Conservation (phyloP, 2,113 vertebrate species). For the Calyptomena viridis region DNA sequence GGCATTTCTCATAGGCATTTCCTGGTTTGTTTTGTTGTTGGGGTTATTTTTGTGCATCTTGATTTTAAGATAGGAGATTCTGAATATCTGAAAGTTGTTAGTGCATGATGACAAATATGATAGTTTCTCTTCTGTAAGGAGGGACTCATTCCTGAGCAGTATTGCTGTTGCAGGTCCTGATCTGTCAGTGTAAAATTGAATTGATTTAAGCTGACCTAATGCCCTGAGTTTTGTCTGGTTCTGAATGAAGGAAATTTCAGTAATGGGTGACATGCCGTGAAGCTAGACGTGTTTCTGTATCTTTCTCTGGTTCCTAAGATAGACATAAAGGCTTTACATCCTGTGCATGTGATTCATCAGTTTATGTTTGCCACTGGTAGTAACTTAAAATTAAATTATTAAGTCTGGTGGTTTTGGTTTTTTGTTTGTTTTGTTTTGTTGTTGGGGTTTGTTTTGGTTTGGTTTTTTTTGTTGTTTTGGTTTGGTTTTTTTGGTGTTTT, state of each 20-base stretch:
- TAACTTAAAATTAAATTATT: not conserved
- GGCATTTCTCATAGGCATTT: not conserved
- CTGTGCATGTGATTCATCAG: not conserved
- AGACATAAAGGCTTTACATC: not conserved
- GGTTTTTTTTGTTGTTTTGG: not conserved
- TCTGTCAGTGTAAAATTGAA: not conserved
- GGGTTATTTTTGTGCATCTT: not conserved
- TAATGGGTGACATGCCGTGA: not conserved
- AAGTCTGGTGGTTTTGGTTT: rapidly evolving
- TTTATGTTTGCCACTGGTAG: not conserved
- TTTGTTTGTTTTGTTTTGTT: not conserved
- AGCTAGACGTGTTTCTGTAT: not conserved
- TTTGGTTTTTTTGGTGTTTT: not conserved
- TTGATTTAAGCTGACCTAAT: not conserved
- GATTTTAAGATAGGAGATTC: not conserved
- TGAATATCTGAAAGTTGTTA: not conserved
- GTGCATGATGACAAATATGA: not conserved
- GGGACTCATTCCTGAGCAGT: not conserved
- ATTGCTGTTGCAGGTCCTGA: not conserved
- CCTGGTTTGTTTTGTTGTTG: too few species aligned
- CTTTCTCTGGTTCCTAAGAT: not conserved
- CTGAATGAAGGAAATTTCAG: not conserved
- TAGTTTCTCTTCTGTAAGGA: not conserved
- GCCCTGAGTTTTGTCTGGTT: not conserved
- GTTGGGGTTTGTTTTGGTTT: not conserved